phyloP scores from a whole-genome alignment of 2,797 vertebrate genomes.

The Anguilla anguilla region DNA sequence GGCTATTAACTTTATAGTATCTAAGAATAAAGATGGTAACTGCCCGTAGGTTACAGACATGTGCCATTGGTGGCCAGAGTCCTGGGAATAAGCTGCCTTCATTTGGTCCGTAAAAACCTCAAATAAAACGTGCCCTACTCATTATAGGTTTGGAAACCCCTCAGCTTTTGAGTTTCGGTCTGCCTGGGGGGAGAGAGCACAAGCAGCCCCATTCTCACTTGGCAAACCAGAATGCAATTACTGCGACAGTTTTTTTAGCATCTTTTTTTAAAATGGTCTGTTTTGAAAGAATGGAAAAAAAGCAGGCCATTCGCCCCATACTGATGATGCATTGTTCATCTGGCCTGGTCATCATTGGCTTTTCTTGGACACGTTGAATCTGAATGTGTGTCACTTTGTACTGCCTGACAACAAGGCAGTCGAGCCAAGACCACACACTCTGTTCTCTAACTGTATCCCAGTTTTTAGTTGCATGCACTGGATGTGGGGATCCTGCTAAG shows the following conservation, averaged over 20 bases:
- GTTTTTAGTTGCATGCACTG: conserved; percentile 19
- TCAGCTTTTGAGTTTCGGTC: conserved; percentile 44
- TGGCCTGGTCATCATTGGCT: conserved; percentile 40
- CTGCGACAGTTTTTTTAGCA: conserved; percentile 52
- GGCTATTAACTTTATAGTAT: conserved; percentile 30
- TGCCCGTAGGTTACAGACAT: not conserved
- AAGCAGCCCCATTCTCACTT: conserved; percentile 40
- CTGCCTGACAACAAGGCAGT: conserved; percentile 42
- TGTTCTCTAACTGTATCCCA: conserved; percentile 40
- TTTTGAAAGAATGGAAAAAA: conserved; percentile 59
- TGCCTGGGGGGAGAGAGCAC: conserved; percentile 50
- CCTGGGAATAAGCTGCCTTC: conserved; percentile 49
- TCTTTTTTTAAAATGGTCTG: conserved; percentile 48
- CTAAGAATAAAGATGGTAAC: conserved; percentile 41
- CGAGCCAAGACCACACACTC: conserved; percentile 54
- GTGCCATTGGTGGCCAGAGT: not conserved
- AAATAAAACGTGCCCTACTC: conserved; percentile 47
- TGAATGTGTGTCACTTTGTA: conserved; percentile 21
- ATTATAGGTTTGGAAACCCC: conserved; percentile 52
- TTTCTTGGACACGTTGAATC: conserved; percentile 43
- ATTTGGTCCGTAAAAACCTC: conserved; percentile 55
- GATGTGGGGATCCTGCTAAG: conserved; percentile 45
- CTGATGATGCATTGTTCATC: conserved; percentile 29
- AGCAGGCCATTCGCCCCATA: conserved; percentile 26
- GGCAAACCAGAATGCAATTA: conserved; percentile 55